Base-by-base conservation (phyloP, 2,113 vertebrate species). In the Prinia subflava region DNA sequence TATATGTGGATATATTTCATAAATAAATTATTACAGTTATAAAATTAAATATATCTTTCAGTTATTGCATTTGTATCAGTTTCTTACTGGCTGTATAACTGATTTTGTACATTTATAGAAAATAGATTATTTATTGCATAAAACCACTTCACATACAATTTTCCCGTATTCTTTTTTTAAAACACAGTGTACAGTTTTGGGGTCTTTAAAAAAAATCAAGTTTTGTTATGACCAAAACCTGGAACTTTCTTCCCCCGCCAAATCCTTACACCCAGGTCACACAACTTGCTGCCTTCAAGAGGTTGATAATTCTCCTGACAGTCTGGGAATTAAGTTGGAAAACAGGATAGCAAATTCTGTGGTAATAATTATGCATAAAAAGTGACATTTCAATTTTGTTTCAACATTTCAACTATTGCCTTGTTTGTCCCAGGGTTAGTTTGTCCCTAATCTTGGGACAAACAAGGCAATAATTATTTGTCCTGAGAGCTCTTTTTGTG, bases 61-160 rank as follows among this genome's bases (percentile, higher is more conserved):
- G 60, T 83, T 92, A 94, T 27, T 95, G 92, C 90, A 82, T 78
- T 87, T 89, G 55, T 92, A 82, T 88, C 71, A 73, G 57, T 91
- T 46, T 89, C 57, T 76, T 94, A 88, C 59, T 90, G 84, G 92
- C 78, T 89, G 74, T 94, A 73, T 75, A 94, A 67, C 78, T 90
- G 47, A 82, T 74, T 95, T 93, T 95, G 92, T 97, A 94, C 67
- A 75, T 95, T 94, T 91, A 76, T 67, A 93, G 93, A 94, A 90
- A 92, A 90, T 11, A 78, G 55, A 92, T 89, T 98, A 98, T 98
- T 98, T 98, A 98, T 98, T 97, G 81, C 95, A 88, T 77, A 93
- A 82, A 94, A 96, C 33, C 76, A 78, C 68, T 81, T 89, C 63
- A 53, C 17, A 39, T 80, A 42, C 39, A 86, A 42, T 87, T 95